Conservation (phyloP, 2,113 vertebrate genomes). For the Mionectes macconnelli region DNA sequence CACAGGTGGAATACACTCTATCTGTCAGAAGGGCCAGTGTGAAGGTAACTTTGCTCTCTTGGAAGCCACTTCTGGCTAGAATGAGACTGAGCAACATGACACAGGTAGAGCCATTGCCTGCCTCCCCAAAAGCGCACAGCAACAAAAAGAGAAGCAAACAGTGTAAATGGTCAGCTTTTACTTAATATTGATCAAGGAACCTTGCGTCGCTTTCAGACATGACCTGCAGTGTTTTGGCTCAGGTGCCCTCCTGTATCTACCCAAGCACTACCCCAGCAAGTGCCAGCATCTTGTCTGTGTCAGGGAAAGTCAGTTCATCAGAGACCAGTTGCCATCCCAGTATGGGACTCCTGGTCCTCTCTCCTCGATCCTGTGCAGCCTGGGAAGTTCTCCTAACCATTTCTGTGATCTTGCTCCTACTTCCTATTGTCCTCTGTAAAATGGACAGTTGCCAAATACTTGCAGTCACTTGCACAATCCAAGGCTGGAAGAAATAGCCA, state of each 20-base stretch:
- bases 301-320: background rate
- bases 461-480: background rate
- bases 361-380: background rate
- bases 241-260: background rate
- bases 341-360: background rate
- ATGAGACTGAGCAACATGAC: accelerated
- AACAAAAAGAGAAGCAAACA: background rate
- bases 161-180: background rate
- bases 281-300: background rate
- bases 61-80: background rate
- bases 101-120: background rate
- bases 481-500: background rate
- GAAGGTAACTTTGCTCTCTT: background rate
- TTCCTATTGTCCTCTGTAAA: background rate
- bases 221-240: background rate
- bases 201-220: accelerated
- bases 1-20: background rate
- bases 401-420: background rate
- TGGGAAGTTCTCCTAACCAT: background rate
- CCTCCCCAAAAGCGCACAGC: background rate
- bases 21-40: background rate
- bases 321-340: background rate
- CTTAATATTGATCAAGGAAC: too few relatives aligned
- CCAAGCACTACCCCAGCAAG: accelerated
- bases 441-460: background rate